A percentile compares a stretch with the other conserved stretches of the same genome.
Conservation (phyloP, 2,797 vertebrate genomes). For the Loriculus beryllinus region DNA sequence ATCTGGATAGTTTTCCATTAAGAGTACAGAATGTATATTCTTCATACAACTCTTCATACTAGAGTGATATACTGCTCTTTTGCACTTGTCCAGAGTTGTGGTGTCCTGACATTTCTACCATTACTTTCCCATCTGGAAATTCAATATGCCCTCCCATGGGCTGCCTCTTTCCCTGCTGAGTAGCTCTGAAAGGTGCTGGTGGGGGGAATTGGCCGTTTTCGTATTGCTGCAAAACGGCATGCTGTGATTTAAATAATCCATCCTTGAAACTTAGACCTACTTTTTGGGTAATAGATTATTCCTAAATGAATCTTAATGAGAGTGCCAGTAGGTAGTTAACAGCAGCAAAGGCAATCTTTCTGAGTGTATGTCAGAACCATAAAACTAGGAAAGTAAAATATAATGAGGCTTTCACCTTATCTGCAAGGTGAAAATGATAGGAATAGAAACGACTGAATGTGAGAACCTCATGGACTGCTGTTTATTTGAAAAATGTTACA, state of each 20-base stretch:
- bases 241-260: conserved; percentile 42
- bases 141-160: conserved; percentile 18
- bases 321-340: conserved; percentile 20
- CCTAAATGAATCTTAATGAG: conserved; percentile 40
- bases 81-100: conserved; percentile 5
- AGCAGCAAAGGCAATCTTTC: conserved; percentile 17
- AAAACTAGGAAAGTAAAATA: conserved; percentile 15
- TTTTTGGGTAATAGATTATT: conserved; percentile 43
- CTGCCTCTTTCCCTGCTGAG: conserved; percentile 29
- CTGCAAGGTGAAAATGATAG: conserved; percentile 19
- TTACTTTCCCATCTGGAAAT: conserved; percentile 65
- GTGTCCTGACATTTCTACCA: conserved; percentile 21
- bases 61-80: neutral
- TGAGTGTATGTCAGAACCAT: neutral
- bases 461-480: neutral
- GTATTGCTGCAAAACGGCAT: neutral
- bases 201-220: neutral
- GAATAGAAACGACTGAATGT: neutral
- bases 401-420: conserved; percentile 32
- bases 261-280: conserved; percentile 25
- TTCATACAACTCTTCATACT: neutral
- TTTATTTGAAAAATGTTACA: neutral
- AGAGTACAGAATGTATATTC: neutral
- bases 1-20: neutral
- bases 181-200: conserved; percentile 35